Evolutionary conservation across 2,113 vertebrate genomes (phyloP).

Genomic region (Zonotrichia leucophrys): DNA sequence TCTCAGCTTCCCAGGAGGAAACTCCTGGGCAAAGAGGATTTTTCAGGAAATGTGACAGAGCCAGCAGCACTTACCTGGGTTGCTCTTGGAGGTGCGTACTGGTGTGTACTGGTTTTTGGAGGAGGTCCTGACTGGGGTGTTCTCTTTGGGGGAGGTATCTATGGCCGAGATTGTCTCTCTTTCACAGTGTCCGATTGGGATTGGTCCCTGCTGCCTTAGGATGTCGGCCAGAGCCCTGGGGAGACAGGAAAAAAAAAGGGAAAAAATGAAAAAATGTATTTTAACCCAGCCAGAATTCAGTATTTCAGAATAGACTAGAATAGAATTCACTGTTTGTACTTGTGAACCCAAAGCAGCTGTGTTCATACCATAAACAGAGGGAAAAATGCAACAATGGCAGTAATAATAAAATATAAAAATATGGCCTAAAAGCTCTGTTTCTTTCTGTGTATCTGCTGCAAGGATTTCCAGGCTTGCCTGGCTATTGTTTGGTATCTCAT

Average conservation of each 20-base stretch:
- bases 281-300: neutral
- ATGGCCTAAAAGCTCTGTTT: neutral
- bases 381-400: neutral
- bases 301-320: neutral
- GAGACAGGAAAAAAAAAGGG: neutral
- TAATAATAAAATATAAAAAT: neutral
- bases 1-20: no score
- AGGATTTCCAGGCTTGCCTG: neutral
- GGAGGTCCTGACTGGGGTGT: slow-evolving; percentile 90
- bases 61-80: slow-evolving; percentile 81
- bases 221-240: slow-evolving; percentile 97
- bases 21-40: no score
- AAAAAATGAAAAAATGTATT: neutral
- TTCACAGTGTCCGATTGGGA: slow-evolving; percentile 97
- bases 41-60: no score
- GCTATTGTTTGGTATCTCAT: neutral
- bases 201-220: slow-evolving; percentile 97
- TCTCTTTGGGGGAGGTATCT: slow-evolving; percentile 96
- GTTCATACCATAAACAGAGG: neutral
- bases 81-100: slow-evolving; percentile 89
- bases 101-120: slow-evolving; percentile 99
- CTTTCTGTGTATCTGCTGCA: neutral
- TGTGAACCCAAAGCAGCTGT: neutral
- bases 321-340: neutral
- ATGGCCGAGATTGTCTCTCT: slow-evolving; percentile 96